phyloP scores from a whole-genome alignment of 2,797 vertebrate genomes.

The Alauda arvensis region DNA sequence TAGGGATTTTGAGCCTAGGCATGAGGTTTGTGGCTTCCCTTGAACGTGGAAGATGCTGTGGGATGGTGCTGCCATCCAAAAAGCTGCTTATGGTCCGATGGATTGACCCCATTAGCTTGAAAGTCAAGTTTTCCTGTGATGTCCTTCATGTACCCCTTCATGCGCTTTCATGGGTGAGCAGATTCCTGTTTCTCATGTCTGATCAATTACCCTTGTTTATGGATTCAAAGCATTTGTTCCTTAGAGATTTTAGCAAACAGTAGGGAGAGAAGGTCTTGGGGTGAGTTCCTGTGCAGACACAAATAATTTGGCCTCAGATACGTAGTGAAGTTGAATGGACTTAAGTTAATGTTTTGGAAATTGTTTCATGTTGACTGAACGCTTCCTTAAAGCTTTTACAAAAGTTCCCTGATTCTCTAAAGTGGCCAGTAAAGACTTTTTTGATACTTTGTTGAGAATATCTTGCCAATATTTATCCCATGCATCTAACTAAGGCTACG shows the following conservation, averaged over 20 bases:
- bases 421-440: not conserved
- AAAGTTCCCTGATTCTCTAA: not conserved
- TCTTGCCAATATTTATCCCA: fast-evolving
- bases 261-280: not conserved
- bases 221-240: not conserved
- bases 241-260: not conserved
- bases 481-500: too few species aligned
- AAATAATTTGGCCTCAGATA: not conserved
- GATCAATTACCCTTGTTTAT: not conserved
- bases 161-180: not conserved
- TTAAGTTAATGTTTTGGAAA: too few species aligned
- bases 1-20: not conserved
- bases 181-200: not conserved
- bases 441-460: not conserved
- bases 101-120: not conserved
- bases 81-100: fast-evolving
- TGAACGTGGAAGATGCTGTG: not conserved
- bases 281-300: not conserved
- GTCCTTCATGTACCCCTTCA: not conserved
- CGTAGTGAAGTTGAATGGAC: not conserved
- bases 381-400: not conserved
- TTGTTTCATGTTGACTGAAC: not conserved
- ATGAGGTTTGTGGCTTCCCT: not conserved
- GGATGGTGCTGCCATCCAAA: not conserved
- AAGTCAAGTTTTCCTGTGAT: not conserved